Evolutionary conservation across 2,113 vertebrate species (phyloP).

Genomic region (Arothron firmamentum): DNA sequence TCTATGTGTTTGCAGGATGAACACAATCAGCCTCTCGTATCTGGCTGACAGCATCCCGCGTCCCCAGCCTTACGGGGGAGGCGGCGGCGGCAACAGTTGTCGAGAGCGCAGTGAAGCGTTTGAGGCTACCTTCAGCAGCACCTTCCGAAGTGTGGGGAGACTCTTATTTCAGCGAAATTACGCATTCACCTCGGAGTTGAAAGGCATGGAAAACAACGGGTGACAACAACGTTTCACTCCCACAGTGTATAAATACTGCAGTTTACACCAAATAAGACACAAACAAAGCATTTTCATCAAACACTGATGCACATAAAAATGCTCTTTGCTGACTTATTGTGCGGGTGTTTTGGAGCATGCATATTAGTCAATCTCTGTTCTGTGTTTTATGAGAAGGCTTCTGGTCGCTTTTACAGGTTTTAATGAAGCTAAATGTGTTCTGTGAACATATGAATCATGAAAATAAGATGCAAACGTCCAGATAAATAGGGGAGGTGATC

Average conservation of each 20-base stretch:
- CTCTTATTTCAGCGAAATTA: slow-evolving; percentile 38
- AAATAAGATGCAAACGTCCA: too few relatives aligned
- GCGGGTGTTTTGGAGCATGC: too few relatives aligned
- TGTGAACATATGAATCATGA: too few relatives aligned
- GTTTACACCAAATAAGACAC: background rate
- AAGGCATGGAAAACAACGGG: slow-evolving; percentile 31
- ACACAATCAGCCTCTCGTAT: slow-evolving; percentile 45
- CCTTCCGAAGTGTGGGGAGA: slow-evolving; percentile 11
- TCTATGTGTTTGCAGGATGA: slow-evolving; percentile 44
- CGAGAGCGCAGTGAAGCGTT: slow-evolving; percentile 35
- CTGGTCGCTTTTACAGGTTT: too few relatives aligned
- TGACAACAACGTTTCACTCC: background rate
- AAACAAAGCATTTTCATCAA: background rate
- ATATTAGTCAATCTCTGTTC: too few relatives aligned
- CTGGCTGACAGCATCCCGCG: slow-evolving; percentile 40
- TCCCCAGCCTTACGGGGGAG: slow-evolving; percentile 22
- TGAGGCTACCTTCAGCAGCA: slow-evolving; percentile 16
- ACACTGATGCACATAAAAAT: too few relatives aligned
- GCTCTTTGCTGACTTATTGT: too few relatives aligned
- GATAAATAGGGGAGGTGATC: too few relatives aligned
- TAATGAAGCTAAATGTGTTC: too few relatives aligned
- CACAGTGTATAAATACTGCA: background rate
- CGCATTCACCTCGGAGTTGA: slow-evolving; percentile 31
- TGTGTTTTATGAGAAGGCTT: too few relatives aligned
- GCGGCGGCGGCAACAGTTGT: slow-evolving; percentile 38